Percentiles rank a stretch among this genome's conserved stretches.
Conservation (phyloP, 2,797 vertebrate species). For the Pygocentrus nattereri region DNA sequence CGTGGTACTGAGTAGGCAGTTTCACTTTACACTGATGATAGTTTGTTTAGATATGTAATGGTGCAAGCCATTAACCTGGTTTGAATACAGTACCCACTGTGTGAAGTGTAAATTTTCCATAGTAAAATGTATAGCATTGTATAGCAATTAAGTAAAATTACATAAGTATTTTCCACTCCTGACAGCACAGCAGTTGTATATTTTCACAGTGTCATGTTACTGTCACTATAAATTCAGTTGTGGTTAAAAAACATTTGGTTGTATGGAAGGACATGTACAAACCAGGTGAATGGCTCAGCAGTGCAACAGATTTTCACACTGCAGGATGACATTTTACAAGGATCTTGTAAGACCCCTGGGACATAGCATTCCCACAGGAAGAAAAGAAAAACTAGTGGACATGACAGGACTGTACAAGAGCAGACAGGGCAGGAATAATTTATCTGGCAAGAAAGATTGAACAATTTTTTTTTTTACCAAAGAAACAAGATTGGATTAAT, state of each 20-base stretch:
- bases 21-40: too few species aligned
- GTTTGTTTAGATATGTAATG: too few species aligned
- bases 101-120: too few species aligned
- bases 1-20: too few species aligned
- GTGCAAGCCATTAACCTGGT: too few species aligned
- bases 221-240: background rate
- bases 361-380: conserved; percentile 3
- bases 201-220: background rate
- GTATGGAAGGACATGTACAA: background rate
- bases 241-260: background rate
- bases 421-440: background rate
- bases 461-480: too few species aligned
- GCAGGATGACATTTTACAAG: conserved; percentile 26
- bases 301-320: background rate
- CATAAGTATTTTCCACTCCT: too few species aligned
- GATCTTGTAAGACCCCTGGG: conserved; percentile 9
- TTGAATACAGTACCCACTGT: too few species aligned
- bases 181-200: background rate
- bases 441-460: background rate
- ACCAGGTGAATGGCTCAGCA: background rate
- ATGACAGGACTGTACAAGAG: conserved; percentile 6
- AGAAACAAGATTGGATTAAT: too few species aligned
- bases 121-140: too few species aligned
- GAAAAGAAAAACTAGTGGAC: conserved; percentile 21
- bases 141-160: too few species aligned